These are phyloP conservation scores for Nothobranchius furzeri DNA, from an alignment of 2,113 vertebrate genomes.

Conservation along the genomic window DNA sequence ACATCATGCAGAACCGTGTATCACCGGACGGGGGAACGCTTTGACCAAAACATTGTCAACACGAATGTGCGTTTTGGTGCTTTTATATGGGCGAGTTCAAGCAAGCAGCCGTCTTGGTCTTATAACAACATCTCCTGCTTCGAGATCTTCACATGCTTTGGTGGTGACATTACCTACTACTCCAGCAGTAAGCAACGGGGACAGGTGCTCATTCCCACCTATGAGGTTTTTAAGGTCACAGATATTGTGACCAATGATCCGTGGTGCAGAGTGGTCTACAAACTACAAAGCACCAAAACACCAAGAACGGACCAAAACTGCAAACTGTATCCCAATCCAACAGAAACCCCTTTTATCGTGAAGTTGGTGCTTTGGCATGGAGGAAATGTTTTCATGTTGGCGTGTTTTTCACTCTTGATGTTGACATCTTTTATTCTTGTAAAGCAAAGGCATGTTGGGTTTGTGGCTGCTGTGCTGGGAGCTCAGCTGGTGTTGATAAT, in stretches of 20 bases:
- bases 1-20: constrained; percentile 30
- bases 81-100: constrained; percentile 30
- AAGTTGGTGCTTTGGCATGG: not conserved
- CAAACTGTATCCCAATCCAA: not conserved
- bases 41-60: constrained; percentile 16
- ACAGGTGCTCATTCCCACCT: constrained; percentile 55
- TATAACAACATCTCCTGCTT: constrained; percentile 48
- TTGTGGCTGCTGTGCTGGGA: constrained; percentile 23
- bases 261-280: constrained; percentile 52
- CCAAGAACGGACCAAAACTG: constrained; percentile 44
- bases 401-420: constrained; percentile 5
- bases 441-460: constrained; percentile 3
- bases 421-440: constrained; percentile 27
- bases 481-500: constrained; percentile 16
- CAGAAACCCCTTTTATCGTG: not conserved
- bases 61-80: constrained; percentile 41
- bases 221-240: constrained; percentile 56
- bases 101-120: not conserved
- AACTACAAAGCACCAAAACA: constrained; percentile 43
- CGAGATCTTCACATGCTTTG: constrained; percentile 54
- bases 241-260: constrained; percentile 25
- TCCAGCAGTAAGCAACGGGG: constrained; percentile 20
- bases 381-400: not conserved
- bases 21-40: constrained; percentile 7
- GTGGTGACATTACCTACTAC: constrained; percentile 55